Evolutionary conservation across 1,140 invertebrate genomes (phyloP), one percentile per base, ranked within the genome.

Genomic region (Aphelenchoides fujianensis): DNA sequence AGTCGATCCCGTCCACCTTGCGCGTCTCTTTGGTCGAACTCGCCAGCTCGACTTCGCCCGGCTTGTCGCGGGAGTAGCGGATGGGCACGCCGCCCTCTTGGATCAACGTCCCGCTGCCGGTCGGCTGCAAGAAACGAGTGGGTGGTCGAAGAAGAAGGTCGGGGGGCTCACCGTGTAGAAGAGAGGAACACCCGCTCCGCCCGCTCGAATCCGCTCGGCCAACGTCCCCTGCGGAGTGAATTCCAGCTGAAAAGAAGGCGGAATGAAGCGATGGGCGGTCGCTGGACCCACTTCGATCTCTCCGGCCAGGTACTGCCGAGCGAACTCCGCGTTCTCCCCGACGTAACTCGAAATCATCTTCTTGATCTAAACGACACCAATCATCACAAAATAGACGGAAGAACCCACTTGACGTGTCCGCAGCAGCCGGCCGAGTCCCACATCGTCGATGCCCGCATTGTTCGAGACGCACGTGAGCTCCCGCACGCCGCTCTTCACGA

Each of bases 291-390:
- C 90, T 87, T 96, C 94, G 57, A 98, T 85, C 85, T 97, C 91
- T 32, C 95, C 95, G 76, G 80, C 87, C 34, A 98, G 86, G 87
- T 92, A 98, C 85, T 98, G 95, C 71, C 91, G 89, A 83, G 96
- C 95, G 86, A 98, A 95, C 87, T 97, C 94, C 9, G 90, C 91
- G 89, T 98, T 99, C 87, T 98, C 96, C 28, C 97, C 97, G 61
- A 99, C 94, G 88, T 98, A 99, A 0, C 95, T 97, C 19, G 93
- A 89, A 79, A 98, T 94, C 89, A 97, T 93, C 77, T 93, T 88
- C 82, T 92, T 91, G 48, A 97, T 89, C 86, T 88, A 71, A n/a
- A 82, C 74, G 37, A 28, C 0, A 35, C 32, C 55, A 19, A 48
- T 48, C 41, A 12, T 12, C 23, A 12, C 12, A n/a, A n/a, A n/a